Base-by-base conservation (phyloP, 1,140 invertebrate species). In the Thaumetopoea pityocampa region DNA sequence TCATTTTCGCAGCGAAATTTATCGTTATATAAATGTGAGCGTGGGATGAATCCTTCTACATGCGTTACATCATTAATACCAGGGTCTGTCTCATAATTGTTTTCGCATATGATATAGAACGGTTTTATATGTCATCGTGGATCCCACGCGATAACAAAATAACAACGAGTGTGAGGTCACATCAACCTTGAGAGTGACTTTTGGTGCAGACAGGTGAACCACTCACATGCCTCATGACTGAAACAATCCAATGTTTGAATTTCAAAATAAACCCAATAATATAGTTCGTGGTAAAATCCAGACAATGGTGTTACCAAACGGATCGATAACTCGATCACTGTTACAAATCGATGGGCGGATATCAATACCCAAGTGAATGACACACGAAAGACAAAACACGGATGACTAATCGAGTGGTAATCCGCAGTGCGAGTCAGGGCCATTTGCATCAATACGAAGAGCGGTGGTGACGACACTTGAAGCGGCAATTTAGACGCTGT, bases 401-500 rank as follows among this genome's bases (percentile, higher is more conserved):
- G 37, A 49, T 65, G 57, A 65, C 45, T 61, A 61, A 61, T 52
- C 27, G 30, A 47, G 37, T 43, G 27, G 40, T 65, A 55, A 48
- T 57, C 32, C 28, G 41, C 51, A 42, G 42, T 46, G 40, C 18
- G 43, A 50, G 40, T 57, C 55, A 49, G 38, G 46, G 37, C 33
- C 38, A 52, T 22, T 47, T 37, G 36, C 36, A 27, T 19, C 24
- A 37, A 28, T 40, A 44, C 29, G 22, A 42, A 33, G n/a, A n/a
- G 11, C 17, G 24, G 23, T 57, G 28, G 34, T 41, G 42, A 50
- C 32, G 42, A 41, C 20, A 35, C 33, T 50, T 45, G 18, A 46
- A 43, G 30, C 42, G 44, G 47, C 53, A 60, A 67, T 67, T 67
- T 56, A 65, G 56, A 55, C 24, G 22, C 35, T 30, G 38, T 47